Evolutionary conservation across 1,140 invertebrate genomes (phyloP), one percentile per base, ranked within the genome.

Genomic region (Galleria mellonella): DNA sequence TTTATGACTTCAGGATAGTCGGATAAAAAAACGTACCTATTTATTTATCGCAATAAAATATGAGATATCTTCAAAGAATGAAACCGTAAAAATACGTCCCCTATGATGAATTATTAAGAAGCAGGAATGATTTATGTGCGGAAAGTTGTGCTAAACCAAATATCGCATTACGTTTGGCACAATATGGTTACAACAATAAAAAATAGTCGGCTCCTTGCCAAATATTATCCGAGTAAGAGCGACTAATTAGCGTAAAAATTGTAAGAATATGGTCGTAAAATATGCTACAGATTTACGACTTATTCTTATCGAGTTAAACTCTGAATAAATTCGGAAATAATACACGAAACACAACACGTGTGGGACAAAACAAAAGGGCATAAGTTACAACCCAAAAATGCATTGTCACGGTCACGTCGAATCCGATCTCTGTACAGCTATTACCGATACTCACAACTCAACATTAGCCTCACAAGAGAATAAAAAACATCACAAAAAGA

Each of bases 391-490:
- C 27, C 45, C 38, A 55, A 62, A 69, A 33, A 49, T 56, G 74
- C 72, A 73, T 73, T 74, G 72, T 78, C 68, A 81, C 50, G 66
- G 66, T 73, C 79, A 81, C 69, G 71, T 65, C 51, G 54, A 41
- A 56, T 38, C 46, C 41, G 42, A 42, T 40, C 35, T 37, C 35
- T 41, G 31, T 43, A 40, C 39, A 62, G 62, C 50, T 63, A 71
- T 73, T 71, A 75, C 55, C 61, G 61, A 76, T 65, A 55, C 54
- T 60, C 47, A 52, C 44, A 51, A 51, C 44, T 55, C 42, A 51
- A 51, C 44, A 63, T 64, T 68, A 64, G 52, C 49, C 50, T 39
- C 51, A 49, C 51, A 67, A 57, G 54, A 58, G 54, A 56, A 71
- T 62, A 70, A 67, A 66, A 57, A 45, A 43, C 38, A 69, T 33